Evolutionary conservation across 2,113 vertebrate species (phyloP), one percentile per base, ranked within the genome.

Genomic region (Eupsittula cactorum): DNA sequence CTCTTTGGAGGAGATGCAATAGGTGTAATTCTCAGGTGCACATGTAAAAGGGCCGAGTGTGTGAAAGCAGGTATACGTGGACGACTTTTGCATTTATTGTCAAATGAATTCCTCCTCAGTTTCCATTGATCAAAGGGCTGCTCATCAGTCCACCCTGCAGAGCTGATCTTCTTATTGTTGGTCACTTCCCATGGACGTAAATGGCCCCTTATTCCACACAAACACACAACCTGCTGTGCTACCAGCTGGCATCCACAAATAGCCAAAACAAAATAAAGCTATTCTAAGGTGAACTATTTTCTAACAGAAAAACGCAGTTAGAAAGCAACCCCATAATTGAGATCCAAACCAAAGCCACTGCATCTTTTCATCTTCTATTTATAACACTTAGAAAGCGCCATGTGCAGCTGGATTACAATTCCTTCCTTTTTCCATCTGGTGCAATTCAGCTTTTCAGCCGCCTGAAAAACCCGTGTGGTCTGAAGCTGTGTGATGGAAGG

Each of bases 401-500:
- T 1, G 4, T 31, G 15, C 69, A 94, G 87, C 62, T 95, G 73
- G 71, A 88, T 83, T 88, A 67, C 55, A 81, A 68, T 25, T 59
- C 74, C 49, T 81, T 69, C 68, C 64, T 68, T 81, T 46, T 4
- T 55, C 73, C 60, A 88, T 68, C 71, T 93, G 60, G 16, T 81
- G 68, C 67, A 83, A 90, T 92, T 90, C 19, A 90, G 76, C 24
- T 90, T 70, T 78, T 86, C 77, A 92, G 82, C 17, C 4, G 4
- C 42, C 50, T 44, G 55, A 94, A 74, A 1, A 2, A 77, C 42
- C 55, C 3, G 1, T 2, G 1, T 0, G 6, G 63, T 44, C 55
- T 88, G 55, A 88, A n/a, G 70, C 62, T 84, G 68, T 68, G 77
- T 53, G 82, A 90, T n/a, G 55, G 60, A 70, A 63, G 70, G 77